Percentiles rank a stretch among this genome's conserved stretches.
These are phyloP conservation scores for Trissoscelio sp. DNA, from an alignment of 2,888 invertebrate genomes.

Conservation along the genomic window DNA sequence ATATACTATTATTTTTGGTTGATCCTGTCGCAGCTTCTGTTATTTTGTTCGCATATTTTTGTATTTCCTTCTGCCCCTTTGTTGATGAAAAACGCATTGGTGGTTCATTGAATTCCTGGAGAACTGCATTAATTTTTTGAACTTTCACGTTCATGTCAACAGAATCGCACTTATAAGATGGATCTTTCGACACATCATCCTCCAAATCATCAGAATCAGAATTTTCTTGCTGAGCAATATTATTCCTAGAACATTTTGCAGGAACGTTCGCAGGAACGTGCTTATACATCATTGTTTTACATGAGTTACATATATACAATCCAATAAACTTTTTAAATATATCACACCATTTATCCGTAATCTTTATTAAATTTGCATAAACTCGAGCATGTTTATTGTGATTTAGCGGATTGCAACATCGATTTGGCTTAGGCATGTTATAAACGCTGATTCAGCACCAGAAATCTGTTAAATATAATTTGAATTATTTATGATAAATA, in stretches of 20 bases:
- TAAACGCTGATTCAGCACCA: too few species aligned
- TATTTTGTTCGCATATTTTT: too few species aligned
- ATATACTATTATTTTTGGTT: constrained; percentile 1
- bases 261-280: too few species aligned
- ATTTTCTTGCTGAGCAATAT: neutral
- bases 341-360: neutral
- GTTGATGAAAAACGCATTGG: too few species aligned
- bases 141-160: constrained; percentile 5
- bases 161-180: neutral
- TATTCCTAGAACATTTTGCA: too few species aligned
- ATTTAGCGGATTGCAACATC: neutral
- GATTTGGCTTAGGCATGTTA: too few species aligned
- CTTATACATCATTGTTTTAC: constrained; percentile 7
- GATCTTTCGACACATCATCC: neutral
- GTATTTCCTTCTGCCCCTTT: too few species aligned
- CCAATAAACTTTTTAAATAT: constrained; percentile 12
- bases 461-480: too few species aligned
- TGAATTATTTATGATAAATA: too few species aligned
- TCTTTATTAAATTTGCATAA: too few species aligned
- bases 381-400: neutral
- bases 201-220: neutral
- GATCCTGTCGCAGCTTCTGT: too few species aligned
- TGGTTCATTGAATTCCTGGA: neutral
- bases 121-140: constrained; percentile 3
- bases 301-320: constrained; percentile 14